These are phyloP conservation scores for Watsonalla cultraria DNA, from an alignment of 2,888 invertebrate genomes.

Conservation along the genomic window DNA sequence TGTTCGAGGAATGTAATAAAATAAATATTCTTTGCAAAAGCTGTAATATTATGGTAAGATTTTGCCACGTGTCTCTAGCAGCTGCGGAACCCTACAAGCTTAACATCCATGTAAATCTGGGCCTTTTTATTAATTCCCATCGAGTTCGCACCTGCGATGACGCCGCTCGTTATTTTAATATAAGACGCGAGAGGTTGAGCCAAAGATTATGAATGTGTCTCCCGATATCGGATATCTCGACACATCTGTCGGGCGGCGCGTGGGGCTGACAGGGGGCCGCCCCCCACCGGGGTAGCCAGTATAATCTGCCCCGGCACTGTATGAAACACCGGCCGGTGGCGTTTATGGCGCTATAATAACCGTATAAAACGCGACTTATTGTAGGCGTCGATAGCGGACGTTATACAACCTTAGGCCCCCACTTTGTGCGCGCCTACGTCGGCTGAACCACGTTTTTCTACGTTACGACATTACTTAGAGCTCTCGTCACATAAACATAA, in stretches of 20 bases:
- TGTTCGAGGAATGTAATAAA: too few relatives aligned
- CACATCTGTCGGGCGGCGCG: constrained; percentile 74
- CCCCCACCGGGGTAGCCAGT: constrained; percentile 54
- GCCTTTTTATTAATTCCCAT: constrained; percentile 54
- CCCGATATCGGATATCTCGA: constrained; percentile 76
- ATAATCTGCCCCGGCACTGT: constrained; percentile 74
- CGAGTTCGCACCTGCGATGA: constrained; percentile 59
- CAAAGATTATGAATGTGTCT: constrained; percentile 77
- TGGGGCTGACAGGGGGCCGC: constrained; percentile 68
- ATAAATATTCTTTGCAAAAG: too few relatives aligned
- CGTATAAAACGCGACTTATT: constrained; percentile 79
- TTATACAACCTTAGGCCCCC: constrained; percentile 64
- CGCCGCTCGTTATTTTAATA: constrained; percentile 66
- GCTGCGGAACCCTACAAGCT: constrained; percentile 18
- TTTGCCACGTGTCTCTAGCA: constrained; percentile 8
- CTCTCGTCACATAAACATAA: constrained; percentile 28
- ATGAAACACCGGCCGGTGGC: constrained; percentile 77
- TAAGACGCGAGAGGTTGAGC: constrained; percentile 67
- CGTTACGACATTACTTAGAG: constrained; percentile 22
- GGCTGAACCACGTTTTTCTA: constrained; percentile 39
- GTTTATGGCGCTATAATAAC: constrained; percentile 78
- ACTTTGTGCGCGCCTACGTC: constrained; percentile 41
- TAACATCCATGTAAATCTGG: constrained; percentile 28
- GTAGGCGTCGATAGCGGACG: constrained; percentile 75
- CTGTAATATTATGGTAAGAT: too few relatives aligned